Evolutionary conservation across 2,113 vertebrate genomes (phyloP), one percentile per base, ranked within the genome.

Genomic region (Cervus canadensis): DNA sequence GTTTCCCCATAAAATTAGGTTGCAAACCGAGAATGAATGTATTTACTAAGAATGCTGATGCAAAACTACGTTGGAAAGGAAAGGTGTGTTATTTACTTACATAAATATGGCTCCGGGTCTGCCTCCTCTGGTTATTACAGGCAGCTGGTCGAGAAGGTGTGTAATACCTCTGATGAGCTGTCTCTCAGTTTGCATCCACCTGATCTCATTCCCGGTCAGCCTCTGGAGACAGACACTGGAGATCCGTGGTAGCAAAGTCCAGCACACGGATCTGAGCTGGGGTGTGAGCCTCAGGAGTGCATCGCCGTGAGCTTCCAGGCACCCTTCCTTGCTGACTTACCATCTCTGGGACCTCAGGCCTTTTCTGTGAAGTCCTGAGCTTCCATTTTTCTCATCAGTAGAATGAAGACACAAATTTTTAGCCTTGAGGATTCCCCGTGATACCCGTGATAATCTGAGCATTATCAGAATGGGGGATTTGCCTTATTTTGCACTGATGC

Each of bases 51-150:
- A 97, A 79, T 88, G 96, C 97, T 97, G 97, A 97, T 92, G 54
- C 36, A 90, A 79, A 95, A 40, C 26, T 56, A 64, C 45, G 87
- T 92, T 97, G 93, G 57, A 90, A 97, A 95, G 74, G 45, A 93
- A 82, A 96, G 40, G 74, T 87, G 96, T 98, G 91, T 97, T 97
- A 97, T 97, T 98, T 97, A 91, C 88, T 10, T 28, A 54, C 78
- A 40, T 89, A 94, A 95, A 91, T 91, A 50, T 40, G 93, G 88
- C 95, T 97, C 86, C 62, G 33, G 95, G 30, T 33, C 93, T 62
- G 48, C 57, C 78, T 82, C 43, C 67, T 59, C 91, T 33, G 90
- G 33, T 97, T 89, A 97, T 97, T 96, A 97, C 4, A 91, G 60
- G 64, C 54, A 60, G 56, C 89, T 74, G 95, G 91, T 92, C 43